Percentiles rank a stretch among this genome's conserved stretches.
These are phyloP conservation scores for Uria aalge DNA, from an alignment of 2,113 vertebrate genomes.

Conservation along the genomic window DNA sequence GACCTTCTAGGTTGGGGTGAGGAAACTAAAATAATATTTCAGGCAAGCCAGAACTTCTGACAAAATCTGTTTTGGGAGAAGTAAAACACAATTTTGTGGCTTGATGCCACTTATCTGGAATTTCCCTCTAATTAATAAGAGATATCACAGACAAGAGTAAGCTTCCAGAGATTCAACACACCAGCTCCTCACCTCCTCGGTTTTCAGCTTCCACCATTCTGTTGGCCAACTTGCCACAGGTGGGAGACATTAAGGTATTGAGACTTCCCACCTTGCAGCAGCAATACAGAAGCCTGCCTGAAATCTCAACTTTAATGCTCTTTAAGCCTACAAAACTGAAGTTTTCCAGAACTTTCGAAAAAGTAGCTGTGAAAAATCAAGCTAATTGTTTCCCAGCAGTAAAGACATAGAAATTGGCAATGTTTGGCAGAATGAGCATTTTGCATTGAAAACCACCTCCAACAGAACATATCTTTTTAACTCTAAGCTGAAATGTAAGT, in stretches of 20 bases:
- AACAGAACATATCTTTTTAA: background rate
- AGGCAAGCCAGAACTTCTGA: background rate
- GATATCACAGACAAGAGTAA: background rate
- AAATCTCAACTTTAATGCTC: background rate
- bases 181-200: background rate
- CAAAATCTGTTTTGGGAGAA: background rate
- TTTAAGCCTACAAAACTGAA: background rate
- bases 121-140: background rate
- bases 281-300: background rate
- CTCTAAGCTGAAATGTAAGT: background rate
- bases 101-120: background rate
- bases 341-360: background rate
- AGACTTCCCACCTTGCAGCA: background rate
- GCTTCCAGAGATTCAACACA: background rate
- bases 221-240: background rate
- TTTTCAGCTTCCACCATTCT: background rate
- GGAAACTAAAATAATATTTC: background rate
- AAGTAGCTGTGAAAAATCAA: constrained; percentile 18
- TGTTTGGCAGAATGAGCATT: background rate
- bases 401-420: background rate
- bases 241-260: background rate
- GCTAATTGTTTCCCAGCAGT: background rate
- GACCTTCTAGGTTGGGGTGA: background rate
- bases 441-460: background rate
- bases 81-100: background rate